Evolutionary conservation across 2,888 invertebrate species (phyloP).

Genomic region (Eubasilissa splendida): DNA sequence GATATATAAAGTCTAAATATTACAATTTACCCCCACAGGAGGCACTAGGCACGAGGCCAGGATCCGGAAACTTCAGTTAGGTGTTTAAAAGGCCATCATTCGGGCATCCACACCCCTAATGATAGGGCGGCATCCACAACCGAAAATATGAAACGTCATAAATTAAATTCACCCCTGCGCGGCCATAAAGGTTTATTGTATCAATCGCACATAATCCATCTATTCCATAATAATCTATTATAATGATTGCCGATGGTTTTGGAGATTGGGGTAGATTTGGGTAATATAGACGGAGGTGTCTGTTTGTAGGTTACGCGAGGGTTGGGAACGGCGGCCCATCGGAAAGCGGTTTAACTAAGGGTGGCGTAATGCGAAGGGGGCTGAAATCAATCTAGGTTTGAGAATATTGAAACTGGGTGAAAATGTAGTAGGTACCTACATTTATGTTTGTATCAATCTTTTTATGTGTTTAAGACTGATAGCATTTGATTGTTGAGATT

Average conservation of each 20-base stretch:
- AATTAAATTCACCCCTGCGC: constrained; percentile 55
- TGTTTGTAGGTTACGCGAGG: constrained; percentile 1
- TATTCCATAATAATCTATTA: constrained; percentile 40
- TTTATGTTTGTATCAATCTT: too few relatives aligned
- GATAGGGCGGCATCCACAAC: constrained; percentile 39
- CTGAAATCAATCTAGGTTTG: not conserved
- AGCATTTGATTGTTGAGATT: too few relatives aligned
- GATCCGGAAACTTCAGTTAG: constrained; percentile 29
- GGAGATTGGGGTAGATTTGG: constrained; percentile 18
- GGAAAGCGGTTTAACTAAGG: not conserved
- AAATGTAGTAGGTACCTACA: not conserved
- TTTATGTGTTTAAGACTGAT: too few relatives aligned
- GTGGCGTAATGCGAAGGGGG: not conserved
- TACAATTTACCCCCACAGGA: too few relatives aligned
- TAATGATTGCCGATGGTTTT: constrained; percentile 39
- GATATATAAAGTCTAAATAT: too few relatives aligned
- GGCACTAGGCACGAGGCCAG: not conserved
- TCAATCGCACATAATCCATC: constrained; percentile 40
- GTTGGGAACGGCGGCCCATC: not conserved
- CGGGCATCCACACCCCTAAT: constrained; percentile 19
- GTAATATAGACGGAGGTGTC: not conserved
- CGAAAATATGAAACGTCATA: constrained; percentile 52
- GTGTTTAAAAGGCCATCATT: constrained; percentile 42
- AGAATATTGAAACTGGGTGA: constrained; percentile 16
- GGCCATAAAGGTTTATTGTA: constrained; percentile 17